Percentiles rank a stretch among this genome's conserved stretches.
Conservation (phyloP, 2,797 vertebrate species). For the Lemur catta region DNA sequence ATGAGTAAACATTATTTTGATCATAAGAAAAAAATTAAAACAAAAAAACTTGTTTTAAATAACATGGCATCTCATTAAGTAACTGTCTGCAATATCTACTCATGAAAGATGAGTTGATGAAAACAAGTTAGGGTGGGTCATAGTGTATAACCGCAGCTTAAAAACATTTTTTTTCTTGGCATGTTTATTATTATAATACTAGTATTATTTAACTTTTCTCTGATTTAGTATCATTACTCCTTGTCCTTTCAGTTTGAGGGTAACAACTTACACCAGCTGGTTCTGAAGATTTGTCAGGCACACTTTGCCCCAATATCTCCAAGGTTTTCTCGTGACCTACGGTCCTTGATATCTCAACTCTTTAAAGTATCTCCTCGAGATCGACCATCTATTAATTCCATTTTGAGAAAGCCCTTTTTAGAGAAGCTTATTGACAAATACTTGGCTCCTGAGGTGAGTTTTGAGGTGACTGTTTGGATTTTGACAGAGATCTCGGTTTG, state of each 20-base stretch:
- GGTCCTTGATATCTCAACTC: slow-evolving; percentile 88
- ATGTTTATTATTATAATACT: neutral
- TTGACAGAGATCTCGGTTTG: neutral
- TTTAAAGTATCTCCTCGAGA: slow-evolving; percentile 91
- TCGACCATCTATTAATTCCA: slow-evolving; percentile 90
- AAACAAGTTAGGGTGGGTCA: neutral
- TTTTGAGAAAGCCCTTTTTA: slow-evolving; percentile 89
- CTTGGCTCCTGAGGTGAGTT: slow-evolving; percentile 88
- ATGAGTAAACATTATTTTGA: neutral
- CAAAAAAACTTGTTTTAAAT: neutral
- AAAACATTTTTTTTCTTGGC: neutral
- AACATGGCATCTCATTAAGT: neutral
- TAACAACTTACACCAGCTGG: slow-evolving; percentile 89
- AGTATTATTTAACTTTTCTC: neutral
- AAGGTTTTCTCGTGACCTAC: slow-evolving; percentile 88
- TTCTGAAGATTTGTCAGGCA: slow-evolving; percentile 92
- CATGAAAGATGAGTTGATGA: neutral
- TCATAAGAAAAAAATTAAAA: slow-evolving; percentile 15
- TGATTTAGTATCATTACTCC: neutral
- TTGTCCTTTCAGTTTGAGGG: slow-evolving; percentile 89
- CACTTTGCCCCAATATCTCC: slow-evolving; percentile 86
- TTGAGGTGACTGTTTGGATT: neutral
- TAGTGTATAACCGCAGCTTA: neutral
- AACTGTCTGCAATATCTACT: neutral
- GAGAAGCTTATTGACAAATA: slow-evolving; percentile 85